Percentiles rank a stretch among this genome's conserved stretches.
Evolutionary conservation across 2,888 invertebrate species (phyloP).

Genomic region (Elgonia sp.): DNA sequence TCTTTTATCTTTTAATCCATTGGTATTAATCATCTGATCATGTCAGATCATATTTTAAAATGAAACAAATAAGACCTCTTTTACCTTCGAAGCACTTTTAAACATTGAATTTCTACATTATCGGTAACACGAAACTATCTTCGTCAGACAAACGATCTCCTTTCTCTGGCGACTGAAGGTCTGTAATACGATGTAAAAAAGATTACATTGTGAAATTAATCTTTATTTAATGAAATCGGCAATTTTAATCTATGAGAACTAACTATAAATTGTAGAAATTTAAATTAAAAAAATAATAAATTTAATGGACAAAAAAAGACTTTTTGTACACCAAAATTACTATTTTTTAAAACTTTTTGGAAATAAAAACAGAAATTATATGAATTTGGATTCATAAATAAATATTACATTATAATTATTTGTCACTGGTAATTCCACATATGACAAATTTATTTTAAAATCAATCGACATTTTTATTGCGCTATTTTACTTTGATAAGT

Average conservation of each 20-base stretch:
- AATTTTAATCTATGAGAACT: no score
- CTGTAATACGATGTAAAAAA: not conserved
- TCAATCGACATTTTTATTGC: conserved; percentile 36
- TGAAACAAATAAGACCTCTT: conserved; percentile 27
- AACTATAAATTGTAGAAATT: no score
- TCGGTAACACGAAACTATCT: conserved; percentile 58
- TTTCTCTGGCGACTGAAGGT: conserved; percentile 29
- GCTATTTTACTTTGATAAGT: not conserved
- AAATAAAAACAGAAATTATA: no score
- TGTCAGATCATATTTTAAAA: conserved; percentile 23
- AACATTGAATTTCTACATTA: conserved; percentile 55
- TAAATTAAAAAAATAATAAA: no score
- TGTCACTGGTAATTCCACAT: conserved; percentile 21
- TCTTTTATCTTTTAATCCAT: conserved; percentile 5
- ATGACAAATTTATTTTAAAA: conserved; percentile 28
- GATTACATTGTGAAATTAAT: not conserved
- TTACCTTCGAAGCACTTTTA: conserved; percentile 30
- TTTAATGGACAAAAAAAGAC: no score
- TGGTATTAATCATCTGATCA: conserved; percentile 31
- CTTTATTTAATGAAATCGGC: no score
- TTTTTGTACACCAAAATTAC: no score
- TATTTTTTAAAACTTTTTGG: no score
- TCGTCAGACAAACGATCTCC: conserved; percentile 33
- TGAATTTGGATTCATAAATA: not conserved
- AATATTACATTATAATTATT: conserved; percentile 2